Conservation (phyloP, 2,888 invertebrate species). For the Caenorhabditis sulstoni region DNA sequence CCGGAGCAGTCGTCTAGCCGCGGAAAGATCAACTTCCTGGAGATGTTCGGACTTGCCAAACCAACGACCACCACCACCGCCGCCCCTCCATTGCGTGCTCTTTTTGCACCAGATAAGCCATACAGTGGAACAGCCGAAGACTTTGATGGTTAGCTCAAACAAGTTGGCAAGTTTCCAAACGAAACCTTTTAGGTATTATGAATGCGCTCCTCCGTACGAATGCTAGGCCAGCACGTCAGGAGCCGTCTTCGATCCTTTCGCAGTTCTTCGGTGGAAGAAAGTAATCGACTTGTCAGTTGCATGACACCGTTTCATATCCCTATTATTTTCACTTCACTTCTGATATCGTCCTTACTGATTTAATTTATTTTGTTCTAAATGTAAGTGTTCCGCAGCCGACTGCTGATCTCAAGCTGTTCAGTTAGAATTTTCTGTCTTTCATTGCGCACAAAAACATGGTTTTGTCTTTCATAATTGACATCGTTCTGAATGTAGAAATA, state of each 20-base stretch:
- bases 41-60: conserved; percentile 60
- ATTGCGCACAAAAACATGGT: neutral
- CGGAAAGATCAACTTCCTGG: conserved; percentile 56
- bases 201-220: conserved; percentile 64
- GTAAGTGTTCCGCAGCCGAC: conserved; percentile 25
- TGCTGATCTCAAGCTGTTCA: conserved; percentile 46
- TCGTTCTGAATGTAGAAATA: neutral
- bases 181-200: conserved; percentile 58
- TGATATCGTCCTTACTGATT: neutral
- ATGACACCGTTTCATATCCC: neutral
- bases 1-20: conserved; percentile 51
- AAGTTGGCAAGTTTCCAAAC: neutral
- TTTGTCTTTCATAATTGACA: neutral
- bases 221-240: conserved; percentile 63
- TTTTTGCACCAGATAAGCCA: conserved; percentile 57
- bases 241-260: conserved; percentile 60
- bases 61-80: conserved; percentile 64
- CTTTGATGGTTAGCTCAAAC: conserved; percentile 40
- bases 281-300: neutral
- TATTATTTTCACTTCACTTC: neutral
- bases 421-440: conserved; percentile 2
- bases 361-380: conserved; percentile 16
- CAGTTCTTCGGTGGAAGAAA: conserved; percentile 64
- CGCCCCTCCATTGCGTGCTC: conserved; percentile 61
- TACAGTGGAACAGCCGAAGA: conserved; percentile 59